phyloP scores from a whole-genome alignment of 2,888 invertebrate species.

The Formica aserva region DNA sequence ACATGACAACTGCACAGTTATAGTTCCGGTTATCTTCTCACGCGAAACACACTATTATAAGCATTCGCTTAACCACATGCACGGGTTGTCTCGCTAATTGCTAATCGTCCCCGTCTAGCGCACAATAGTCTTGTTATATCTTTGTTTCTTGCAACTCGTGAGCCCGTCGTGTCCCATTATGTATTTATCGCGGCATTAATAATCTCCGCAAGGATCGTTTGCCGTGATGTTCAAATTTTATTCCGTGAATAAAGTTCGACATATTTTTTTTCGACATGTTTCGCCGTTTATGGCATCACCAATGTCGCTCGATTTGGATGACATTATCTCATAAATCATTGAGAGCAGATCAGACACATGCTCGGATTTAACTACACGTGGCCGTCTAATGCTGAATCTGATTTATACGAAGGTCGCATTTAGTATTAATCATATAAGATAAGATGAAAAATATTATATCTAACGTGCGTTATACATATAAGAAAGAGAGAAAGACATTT shows the following conservation, averaged over 20 bases:
- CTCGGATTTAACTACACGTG: slow-evolving; percentile 12
- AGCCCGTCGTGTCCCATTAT: background rate
- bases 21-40: slow-evolving; percentile 35
- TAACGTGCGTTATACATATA: background rate
- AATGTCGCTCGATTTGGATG: background rate
- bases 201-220: background rate
- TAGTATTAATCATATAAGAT: slow-evolving; percentile 14
- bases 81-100: slow-evolving; percentile 16
- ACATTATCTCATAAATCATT: slow-evolving; percentile 17
- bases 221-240: background rate
- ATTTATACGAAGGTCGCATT: slow-evolving; percentile 30
- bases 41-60: background rate
- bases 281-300: slow-evolving; percentile 13
- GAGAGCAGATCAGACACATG: background rate
- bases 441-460: background rate
- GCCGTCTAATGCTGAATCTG: background rate
- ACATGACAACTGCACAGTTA: slow-evolving; percentile 45
- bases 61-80: background rate
- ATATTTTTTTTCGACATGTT: background rate
- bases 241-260: background rate
- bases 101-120: slow-evolving; percentile 37
- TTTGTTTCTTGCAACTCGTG: slow-evolving; percentile 59
- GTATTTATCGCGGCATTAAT: slow-evolving; percentile 30
- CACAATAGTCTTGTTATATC: slow-evolving; percentile 68
- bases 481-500: background rate